Evolutionary conservation across 2,113 vertebrate species (phyloP), one percentile per base, ranked within the genome.

Genomic region (Pseudonaja textilis): DNA sequence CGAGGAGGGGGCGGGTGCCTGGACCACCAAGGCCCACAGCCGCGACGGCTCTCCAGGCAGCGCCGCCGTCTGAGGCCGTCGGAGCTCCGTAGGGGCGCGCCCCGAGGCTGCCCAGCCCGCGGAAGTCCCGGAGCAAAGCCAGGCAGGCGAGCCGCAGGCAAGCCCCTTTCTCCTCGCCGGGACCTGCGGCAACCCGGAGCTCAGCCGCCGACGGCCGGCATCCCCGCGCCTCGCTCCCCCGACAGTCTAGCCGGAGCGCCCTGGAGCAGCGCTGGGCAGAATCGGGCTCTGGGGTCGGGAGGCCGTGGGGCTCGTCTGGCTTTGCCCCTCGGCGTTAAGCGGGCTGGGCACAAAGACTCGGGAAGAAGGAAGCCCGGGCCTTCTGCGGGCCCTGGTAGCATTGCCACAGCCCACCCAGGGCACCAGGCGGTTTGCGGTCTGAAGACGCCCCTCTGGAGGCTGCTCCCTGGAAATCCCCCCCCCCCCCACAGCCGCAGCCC

Each of bases 1-100:
- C 45, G 26, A 45, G 86, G 92, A 86, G 25, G 91, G 93, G 91
- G 54, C 39, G 74, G 2, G 14, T 22, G 64, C 64, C 87, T 87
- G 1, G 39, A 89, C 81, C 91, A 59, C 56, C 87, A 9, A 39
- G 47, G 4, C 26, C 26, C 22, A 2, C 34, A n/a, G 45, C 39
- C 11, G 11, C 50, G 7, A 29, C 57, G 6, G 26, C 64, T 2
- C 5, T 42, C 22, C 89, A 9, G 39, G 14, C 89, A 9, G 23
- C 91, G 94, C 92, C 91, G 89, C 93, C 91, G 69, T 87, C 90
- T 54, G 18, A 88, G 87, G 93, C 90, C 1, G 92, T 90, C 91
- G 14, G 95, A 94, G 90, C 42, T 91, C 50, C 39, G 29, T 20
- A 45, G 91, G 88, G 4, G 23, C 85, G 93, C 93, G 26, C 26